phyloP scores from a whole-genome alignment of 1,140 invertebrate species.

The Drusus annulatus region DNA sequence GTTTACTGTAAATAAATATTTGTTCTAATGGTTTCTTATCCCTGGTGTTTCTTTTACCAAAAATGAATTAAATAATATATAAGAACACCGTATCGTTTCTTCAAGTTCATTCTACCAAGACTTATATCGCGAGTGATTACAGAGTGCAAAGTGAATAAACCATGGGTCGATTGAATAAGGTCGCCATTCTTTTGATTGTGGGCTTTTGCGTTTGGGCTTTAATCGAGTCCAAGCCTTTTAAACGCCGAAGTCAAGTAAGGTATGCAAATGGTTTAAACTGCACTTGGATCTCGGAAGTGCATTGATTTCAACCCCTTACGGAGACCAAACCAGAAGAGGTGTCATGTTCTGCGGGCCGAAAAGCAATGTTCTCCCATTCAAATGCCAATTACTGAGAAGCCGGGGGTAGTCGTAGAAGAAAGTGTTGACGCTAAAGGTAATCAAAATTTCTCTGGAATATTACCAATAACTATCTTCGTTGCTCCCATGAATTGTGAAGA shows the following conservation, averaged over 20 bases:
- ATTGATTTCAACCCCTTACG: neutral
- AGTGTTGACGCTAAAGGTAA: neutral
- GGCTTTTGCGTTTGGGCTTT: neutral
- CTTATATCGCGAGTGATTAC: neutral
- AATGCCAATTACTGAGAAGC: neutral
- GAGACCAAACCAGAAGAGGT: neutral
- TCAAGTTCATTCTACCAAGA: neutral
- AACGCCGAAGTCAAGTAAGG: neutral
- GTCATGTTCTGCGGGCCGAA: neutral
- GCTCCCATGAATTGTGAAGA: neutral
- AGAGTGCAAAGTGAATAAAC: neutral
- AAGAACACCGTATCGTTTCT: neutral
- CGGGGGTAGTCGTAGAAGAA: neutral
- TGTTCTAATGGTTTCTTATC: too few species aligned
- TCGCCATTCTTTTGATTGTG: neutral
- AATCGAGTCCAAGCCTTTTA: neutral
- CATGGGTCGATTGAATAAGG: neutral
- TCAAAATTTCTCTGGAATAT: neutral
- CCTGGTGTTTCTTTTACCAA: too few species aligned
- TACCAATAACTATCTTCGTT: neutral
- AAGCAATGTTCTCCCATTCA: neutral
- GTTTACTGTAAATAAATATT: too few species aligned
- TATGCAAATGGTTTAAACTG: conserved; percentile 1
- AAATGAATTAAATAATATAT: too few species aligned
- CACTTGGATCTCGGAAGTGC: neutral